Percentiles rank a stretch among this genome's conserved stretches.
phyloP scores from a whole-genome alignment of 1,140 invertebrate genomes.

The Helicoverpa zea region DNA sequence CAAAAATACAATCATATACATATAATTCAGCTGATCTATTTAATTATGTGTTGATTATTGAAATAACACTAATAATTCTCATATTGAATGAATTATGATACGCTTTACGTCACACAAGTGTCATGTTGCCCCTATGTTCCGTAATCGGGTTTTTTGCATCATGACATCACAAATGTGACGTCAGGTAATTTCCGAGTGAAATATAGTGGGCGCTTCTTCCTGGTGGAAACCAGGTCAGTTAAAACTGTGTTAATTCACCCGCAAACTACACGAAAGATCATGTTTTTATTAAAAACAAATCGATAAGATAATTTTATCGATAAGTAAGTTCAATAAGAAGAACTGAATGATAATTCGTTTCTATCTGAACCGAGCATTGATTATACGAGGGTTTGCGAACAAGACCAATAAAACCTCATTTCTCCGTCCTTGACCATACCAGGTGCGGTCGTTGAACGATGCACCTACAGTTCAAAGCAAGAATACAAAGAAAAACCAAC shows the following conservation, averaged over 20 bases:
- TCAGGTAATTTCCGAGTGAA: no score
- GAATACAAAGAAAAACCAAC: not conserved
- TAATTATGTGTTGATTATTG: not conserved
- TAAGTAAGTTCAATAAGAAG: not conserved
- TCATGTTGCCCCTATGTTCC: no score
- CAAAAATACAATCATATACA: not conserved
- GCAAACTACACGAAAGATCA: not conserved
- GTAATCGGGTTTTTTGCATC: no score
- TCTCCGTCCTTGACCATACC: constrained; percentile 41
- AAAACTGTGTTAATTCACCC: no score
- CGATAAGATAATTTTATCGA: not conserved
- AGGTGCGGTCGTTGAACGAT: constrained; percentile 47
- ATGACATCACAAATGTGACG: no score
- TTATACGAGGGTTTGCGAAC: constrained; percentile 8
- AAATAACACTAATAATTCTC: no score
- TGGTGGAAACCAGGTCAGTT: not conserved
- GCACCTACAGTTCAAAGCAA: constrained; percentile 5
- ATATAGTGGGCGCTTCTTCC: no score
- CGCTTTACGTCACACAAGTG: no score
- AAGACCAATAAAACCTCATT: constrained; percentile 1
- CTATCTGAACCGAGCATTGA: not conserved
- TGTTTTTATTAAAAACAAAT: not conserved
- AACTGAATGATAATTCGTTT: no score
- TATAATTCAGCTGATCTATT: not conserved
- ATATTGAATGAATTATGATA: no score